Percentiles rank a stretch among this genome's conserved stretches.
phyloP scores from a whole-genome alignment of 2,113 vertebrate genomes.

The Bolborhynchus lineola region DNA sequence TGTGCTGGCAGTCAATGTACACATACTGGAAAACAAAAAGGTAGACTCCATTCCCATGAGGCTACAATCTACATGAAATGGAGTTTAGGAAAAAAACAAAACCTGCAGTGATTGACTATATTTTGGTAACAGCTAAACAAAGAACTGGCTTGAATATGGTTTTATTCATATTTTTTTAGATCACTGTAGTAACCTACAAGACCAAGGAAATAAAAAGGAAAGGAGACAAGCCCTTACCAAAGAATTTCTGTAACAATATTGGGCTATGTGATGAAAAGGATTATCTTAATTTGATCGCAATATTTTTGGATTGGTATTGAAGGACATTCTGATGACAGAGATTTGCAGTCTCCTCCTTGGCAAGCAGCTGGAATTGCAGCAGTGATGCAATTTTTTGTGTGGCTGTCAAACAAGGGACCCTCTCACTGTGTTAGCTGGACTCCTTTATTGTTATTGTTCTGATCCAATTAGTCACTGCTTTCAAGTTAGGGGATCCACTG shows the following conservation, averaged over 20 bases:
- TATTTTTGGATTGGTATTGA: background rate
- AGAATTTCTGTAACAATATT: background rate
- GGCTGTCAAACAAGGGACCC: conserved; percentile 52
- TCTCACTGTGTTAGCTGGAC: conserved; percentile 25
- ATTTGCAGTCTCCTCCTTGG: background rate
- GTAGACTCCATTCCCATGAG: background rate
- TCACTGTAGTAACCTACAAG: background rate
- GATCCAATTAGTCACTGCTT: conserved; percentile 41
- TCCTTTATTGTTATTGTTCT: conserved; percentile 38
- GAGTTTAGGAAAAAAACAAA: background rate
- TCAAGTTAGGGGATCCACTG: background rate
- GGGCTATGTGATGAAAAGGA: background rate
- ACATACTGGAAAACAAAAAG: background rate
- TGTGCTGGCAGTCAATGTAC: background rate
- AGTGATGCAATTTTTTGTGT: conserved; percentile 44
- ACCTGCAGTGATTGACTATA: background rate
- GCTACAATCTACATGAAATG: background rate
- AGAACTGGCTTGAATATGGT: background rate
- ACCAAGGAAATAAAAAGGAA: background rate
- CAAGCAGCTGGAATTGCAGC: conserved; percentile 19
- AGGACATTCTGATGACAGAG: background rate
- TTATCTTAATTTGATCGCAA: background rate
- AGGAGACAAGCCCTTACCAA: background rate
- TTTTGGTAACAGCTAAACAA: background rate
- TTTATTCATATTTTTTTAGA: background rate